A percentile compares a stretch with the other conserved stretches of the same genome.
These are phyloP conservation scores for Carduelis carduelis DNA, from an alignment of 2,797 vertebrate species.

Conservation along the genomic window DNA sequence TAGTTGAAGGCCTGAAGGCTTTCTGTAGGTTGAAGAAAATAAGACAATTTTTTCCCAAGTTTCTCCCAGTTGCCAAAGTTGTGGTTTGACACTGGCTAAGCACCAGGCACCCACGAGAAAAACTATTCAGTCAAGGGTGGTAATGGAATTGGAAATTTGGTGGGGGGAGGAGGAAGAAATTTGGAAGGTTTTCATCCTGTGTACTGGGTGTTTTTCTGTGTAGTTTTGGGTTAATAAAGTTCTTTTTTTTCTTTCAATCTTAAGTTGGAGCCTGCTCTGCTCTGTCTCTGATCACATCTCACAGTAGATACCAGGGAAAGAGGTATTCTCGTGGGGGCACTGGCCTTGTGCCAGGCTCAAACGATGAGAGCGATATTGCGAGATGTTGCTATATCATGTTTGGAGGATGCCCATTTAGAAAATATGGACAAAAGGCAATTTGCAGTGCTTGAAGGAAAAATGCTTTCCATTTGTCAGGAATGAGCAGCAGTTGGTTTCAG, in stretches of 20 bases:
- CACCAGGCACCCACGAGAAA: background rate
- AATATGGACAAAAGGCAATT: background rate
- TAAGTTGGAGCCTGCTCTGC: too few relatives aligned
- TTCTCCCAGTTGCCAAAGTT: background rate
- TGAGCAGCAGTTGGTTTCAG: background rate
- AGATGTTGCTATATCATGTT: background rate
- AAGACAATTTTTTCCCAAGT: background rate
- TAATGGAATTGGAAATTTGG: too few relatives aligned
- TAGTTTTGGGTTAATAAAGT: too few relatives aligned
- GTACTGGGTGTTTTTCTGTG: too few relatives aligned
- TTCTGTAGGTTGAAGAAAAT: background rate
- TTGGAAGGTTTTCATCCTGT: too few relatives aligned
- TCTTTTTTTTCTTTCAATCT: too few relatives aligned
- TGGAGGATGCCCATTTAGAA: background rate
- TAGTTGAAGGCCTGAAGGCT: background rate
- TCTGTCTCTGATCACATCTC: too few relatives aligned
- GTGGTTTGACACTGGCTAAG: background rate
- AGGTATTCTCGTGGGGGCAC: too few relatives aligned
- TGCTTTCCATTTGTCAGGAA: background rate
- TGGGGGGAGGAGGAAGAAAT: too few relatives aligned
- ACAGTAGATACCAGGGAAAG: too few relatives aligned
- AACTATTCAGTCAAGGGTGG: background rate
- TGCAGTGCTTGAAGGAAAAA: background rate
- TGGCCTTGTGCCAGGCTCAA: too few relatives aligned
- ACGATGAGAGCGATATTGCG: background rate